Evolutionary conservation across 1,140 invertebrate genomes (phyloP).

Genomic region (Nasonia giraulti): DNA sequence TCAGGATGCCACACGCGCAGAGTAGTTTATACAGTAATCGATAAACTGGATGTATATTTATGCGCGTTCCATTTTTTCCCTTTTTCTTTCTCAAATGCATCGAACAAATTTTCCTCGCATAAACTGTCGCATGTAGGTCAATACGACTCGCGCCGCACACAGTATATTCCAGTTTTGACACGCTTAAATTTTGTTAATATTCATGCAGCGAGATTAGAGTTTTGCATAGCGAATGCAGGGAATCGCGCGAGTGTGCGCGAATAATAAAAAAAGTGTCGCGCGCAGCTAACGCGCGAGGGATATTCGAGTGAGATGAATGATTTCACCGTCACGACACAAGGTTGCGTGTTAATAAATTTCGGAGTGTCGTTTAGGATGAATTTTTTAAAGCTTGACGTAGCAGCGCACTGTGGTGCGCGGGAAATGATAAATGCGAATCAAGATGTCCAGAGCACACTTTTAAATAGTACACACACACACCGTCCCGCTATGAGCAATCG

Average conservation of each 20-base stretch:
- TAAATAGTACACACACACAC: not conserved
- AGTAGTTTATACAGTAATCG: slow-evolving; percentile 37
- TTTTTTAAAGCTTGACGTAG: not conserved
- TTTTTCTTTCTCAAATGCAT: slow-evolving; percentile 20
- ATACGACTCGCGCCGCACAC: not conserved
- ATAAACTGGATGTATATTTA: slow-evolving; percentile 39
- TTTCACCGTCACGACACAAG: not conserved
- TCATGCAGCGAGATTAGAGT: slow-evolving; percentile 19
- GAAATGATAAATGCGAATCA: not conserved
- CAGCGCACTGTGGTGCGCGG: not conserved
- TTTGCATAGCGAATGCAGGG: slow-evolving; percentile 12
- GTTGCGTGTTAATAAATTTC: slow-evolving; percentile 1
- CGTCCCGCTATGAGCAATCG: not conserved
- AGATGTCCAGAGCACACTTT: not conserved
- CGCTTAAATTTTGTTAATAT: slow-evolving; percentile 33
- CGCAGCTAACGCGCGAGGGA: not conserved
- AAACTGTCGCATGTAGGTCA: slow-evolving; percentile 28
- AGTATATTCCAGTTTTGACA: slow-evolving; percentile 19
- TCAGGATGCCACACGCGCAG: not conserved
- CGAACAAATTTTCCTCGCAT: slow-evolving; percentile 25
- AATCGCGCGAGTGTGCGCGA: not conserved
- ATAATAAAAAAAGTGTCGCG: not conserved
- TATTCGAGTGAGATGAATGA: not conserved
- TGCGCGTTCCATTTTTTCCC: slow-evolving; percentile 12
- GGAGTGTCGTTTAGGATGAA: not conserved